phyloP scores from a whole-genome alignment of 1,140 invertebrate species.

The Atta colombica region DNA sequence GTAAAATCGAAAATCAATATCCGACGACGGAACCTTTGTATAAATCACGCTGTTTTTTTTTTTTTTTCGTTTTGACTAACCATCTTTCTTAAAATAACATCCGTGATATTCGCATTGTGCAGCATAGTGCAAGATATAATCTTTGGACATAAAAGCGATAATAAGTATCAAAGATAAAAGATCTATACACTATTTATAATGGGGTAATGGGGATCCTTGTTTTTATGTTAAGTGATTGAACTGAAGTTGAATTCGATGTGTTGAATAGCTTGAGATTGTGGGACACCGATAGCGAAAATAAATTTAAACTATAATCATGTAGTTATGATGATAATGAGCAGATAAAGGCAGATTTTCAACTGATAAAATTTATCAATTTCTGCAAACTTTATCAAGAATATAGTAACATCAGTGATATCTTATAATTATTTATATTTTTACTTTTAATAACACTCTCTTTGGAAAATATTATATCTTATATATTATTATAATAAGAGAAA shows the following conservation, averaged over 20 bases:
- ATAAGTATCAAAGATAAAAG: slow-evolving; percentile 47
- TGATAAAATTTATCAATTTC: slow-evolving; percentile 29
- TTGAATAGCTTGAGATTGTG: slow-evolving; percentile 62
- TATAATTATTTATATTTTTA: slow-evolving; percentile 33
- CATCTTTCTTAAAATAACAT: slow-evolving; percentile 22
- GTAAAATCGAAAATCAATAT: slow-evolving; percentile 4
- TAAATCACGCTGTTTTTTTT: background rate
- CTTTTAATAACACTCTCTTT: background rate
- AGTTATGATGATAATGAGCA: slow-evolving; percentile 49
- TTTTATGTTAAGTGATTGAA: slow-evolving; percentile 72
- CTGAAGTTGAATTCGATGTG: slow-evolving; percentile 67
- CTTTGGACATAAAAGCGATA: slow-evolving; percentile 29
- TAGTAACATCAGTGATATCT: slow-evolving; percentile 48
- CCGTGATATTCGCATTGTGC: slow-evolving; percentile 57
- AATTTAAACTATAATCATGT: slow-evolving; percentile 61
- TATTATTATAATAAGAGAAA: slow-evolving; percentile 9
- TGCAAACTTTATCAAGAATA: slow-evolving; percentile 34
- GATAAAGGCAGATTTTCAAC: slow-evolving; percentile 40
- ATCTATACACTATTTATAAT: slow-evolving; percentile 60
- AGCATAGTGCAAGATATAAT: slow-evolving; percentile 57
- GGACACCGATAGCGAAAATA: slow-evolving; percentile 53
- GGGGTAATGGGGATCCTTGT: slow-evolving; percentile 73
- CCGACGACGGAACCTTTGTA: slow-evolving; percentile 28
- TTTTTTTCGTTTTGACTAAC: slow-evolving; percentile 11
- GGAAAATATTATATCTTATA: background rate